Evolutionary conservation across 1,140 invertebrate genomes (phyloP).

Genomic region (Nasonia vitripennis): DNA sequence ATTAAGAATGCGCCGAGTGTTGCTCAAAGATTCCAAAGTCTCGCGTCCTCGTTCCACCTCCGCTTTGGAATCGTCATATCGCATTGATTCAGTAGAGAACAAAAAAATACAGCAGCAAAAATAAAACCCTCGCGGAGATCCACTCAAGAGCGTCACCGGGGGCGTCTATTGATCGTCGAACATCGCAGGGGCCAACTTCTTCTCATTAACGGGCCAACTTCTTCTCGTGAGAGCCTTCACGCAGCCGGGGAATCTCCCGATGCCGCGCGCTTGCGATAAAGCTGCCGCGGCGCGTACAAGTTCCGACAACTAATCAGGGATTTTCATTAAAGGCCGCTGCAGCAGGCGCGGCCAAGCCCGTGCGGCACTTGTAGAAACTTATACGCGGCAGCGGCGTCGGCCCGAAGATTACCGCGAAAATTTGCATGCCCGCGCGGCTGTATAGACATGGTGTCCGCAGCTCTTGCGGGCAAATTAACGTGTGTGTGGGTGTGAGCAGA

Average conservation of each 20-base stretch:
- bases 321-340: constrained; percentile 32
- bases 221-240: neutral
- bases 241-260: neutral
- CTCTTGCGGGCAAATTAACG: too few species aligned
- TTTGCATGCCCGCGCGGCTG: constrained; percentile 12
- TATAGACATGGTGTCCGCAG: neutral
- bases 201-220: neutral
- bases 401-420: constrained; percentile 33
- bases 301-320: constrained; percentile 31
- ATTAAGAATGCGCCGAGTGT: neutral
- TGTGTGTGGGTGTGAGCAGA: too few species aligned
- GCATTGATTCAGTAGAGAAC: neutral
- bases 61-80: neutral
- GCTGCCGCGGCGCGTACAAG: neutral
- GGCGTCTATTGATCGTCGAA: too few species aligned
- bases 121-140: too few species aligned
- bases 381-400: neutral
- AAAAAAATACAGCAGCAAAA: neutral
- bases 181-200: neutral
- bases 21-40: neutral
- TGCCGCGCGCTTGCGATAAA: neutral
- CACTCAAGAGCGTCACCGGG: too few species aligned
- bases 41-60: neutral
- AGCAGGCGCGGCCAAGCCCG: constrained; percentile 7
- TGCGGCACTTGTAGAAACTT: constrained; percentile 33